Base-by-base conservation (phyloP, 53 echinoderm and acorn worm species). In the Crossaster papposus region DNA sequence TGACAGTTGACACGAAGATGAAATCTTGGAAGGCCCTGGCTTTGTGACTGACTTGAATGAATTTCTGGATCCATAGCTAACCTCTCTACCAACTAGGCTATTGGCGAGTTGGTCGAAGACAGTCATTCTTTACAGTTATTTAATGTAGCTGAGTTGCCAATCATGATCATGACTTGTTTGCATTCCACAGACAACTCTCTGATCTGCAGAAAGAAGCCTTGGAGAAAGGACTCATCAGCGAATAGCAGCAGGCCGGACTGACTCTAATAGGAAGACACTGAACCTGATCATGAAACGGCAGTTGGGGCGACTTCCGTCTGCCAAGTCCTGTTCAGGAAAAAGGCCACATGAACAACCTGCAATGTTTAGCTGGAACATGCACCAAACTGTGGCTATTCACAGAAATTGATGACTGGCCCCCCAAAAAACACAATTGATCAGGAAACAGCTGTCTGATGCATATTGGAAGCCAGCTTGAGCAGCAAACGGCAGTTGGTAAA, bases 201-300 rank as follows among this genome's bases (percentile, higher is more conserved):
- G 98, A 97, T 23, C 85, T 97, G 29, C 98, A 97, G 89, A 97
- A 90, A 65, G 95, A 95, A 76, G 98, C 98, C 0, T 51, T 95
- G 79, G 93, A 96, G 36, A 97, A 97, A 84, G 95, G 95, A 28
- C 76, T 97, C 26, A 97, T 97, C 38, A 90, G 95, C 30, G 96
- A 96, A 80, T 96, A 91, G 85, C 35, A 36, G 75, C 12, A 12
- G 65, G n/a, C n/a, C n/a, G n/a, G 26, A 3, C 44, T 20, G 44
- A 10, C 22, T 36, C 12, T n/a, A n/a, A n/a, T 68, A 32, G 36
- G 5, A 24, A 23, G 23, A 36, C 50, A 11, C 54, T 58, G 26
- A 77, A 62, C 84, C 63, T 36, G 55, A 87, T 36, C 80, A 80
- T 30, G 54, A 80, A 58, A 80, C 80, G 31, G 80, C 80, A 55